Evolutionary conservation across 2,888 invertebrate species (phyloP), one percentile per base, ranked within the genome.

Genomic region (Phyto melanocephala): DNA sequence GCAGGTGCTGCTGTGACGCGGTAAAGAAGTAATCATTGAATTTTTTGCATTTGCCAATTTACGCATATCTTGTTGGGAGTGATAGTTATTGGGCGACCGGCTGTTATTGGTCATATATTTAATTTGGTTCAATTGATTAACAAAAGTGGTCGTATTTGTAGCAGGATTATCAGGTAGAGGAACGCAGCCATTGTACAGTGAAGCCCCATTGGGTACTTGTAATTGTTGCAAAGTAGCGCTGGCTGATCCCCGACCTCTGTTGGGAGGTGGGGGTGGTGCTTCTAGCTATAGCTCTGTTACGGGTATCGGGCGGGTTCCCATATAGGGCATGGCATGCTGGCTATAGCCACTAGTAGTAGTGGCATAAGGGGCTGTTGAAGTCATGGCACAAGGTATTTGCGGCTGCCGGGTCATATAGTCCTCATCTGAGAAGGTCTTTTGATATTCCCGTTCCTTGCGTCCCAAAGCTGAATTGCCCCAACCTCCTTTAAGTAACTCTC

Each of bases 251-350:
- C 91, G 88, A 89, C 91, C 89, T 87, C 94, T 94, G 93, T 88
- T 85, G 86, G 94, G 95, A 93, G 96, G 96, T 94, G 96, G 96
- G 95, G 96, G 96, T 92, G 96, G 90, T 85, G 87, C 95, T 90
- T 96, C 96, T 96, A 96, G 96, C 96, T 96, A 97, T 95, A 97
- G 96, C 91, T 96, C 97, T 93, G 97, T 97, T 88, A 96, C 96
- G 86, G 97, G 97, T 89, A 96, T 95, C 20, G 96, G 95, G 89
- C 94, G 93, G 84, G 87, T 86, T 82, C 89, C 88, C 89, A 88
- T 92, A 90, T 88, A 93, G 88, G 92, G 92, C 72, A 92, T 91
- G 47, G 92, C 92, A 68, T 91, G 91, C 42, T 93, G 89, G 67
- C 87, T 87, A 82, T 87, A 87, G 76, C 85, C 87, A 24, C 86